These are phyloP conservation scores for Spodoptera exigua DNA, from an alignment of 2,888 invertebrate genomes.

Conservation along the genomic window DNA sequence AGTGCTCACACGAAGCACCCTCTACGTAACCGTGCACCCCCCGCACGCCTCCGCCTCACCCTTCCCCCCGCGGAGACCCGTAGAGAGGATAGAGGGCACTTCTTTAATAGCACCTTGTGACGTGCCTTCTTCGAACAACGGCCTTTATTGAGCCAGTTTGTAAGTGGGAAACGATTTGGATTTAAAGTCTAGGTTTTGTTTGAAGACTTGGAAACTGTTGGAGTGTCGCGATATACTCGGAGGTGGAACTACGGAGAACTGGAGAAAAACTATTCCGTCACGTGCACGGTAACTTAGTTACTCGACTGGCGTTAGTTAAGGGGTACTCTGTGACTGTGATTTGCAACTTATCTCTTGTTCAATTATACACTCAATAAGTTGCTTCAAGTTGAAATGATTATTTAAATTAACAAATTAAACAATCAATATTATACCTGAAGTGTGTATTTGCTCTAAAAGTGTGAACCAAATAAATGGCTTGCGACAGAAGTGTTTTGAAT, in stretches of 20 bases:
- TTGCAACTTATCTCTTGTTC: too few relatives aligned
- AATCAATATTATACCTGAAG: too few relatives aligned
- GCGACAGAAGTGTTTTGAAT: too few relatives aligned
- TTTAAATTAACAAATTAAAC: too few relatives aligned
- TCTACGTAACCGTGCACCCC: conserved; percentile 73
- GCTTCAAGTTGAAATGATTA: too few relatives aligned
- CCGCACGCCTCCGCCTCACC: conserved; percentile 17
- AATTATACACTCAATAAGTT: too few relatives aligned
- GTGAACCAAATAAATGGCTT: too few relatives aligned
- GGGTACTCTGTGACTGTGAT: too few relatives aligned
- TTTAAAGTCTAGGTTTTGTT: conserved; percentile 44
- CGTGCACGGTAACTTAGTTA: not conserved
- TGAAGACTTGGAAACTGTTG: conserved; percentile 1
- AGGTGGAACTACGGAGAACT: not conserved
- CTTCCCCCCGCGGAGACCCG: conserved; percentile 21
- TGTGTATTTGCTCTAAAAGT: too few relatives aligned
- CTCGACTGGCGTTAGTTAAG: too few relatives aligned
- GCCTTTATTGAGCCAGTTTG: conserved; percentile 53
- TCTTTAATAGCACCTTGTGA: conserved; percentile 60
- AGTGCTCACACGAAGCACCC: conserved; percentile 78
- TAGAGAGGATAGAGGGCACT: conserved; percentile 56
- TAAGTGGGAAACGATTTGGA: conserved; percentile 47
- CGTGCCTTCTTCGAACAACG: conserved; percentile 46
- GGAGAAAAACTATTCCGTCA: not conserved
- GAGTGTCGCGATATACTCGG: not conserved